Conservation (phyloP, 2,888 invertebrate genomes). For the Parnassius mnemosyne region DNA sequence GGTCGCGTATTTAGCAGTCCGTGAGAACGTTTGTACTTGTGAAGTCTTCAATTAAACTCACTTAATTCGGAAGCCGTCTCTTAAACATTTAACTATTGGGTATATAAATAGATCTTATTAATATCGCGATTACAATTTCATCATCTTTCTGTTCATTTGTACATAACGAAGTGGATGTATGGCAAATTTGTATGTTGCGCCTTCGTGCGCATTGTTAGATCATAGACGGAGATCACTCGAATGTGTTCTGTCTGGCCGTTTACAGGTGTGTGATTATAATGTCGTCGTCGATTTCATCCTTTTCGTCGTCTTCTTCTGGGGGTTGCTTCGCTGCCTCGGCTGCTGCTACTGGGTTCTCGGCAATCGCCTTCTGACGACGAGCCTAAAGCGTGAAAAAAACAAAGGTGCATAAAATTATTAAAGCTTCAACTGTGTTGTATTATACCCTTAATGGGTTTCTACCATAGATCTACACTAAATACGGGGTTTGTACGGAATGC, state of each 20-base stretch:
- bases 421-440: too few relatives aligned
- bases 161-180: slow-evolving; percentile 40
- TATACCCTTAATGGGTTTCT: too few relatives aligned
- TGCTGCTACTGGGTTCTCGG: slow-evolving; percentile 82
- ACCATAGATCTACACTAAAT: too few relatives aligned
- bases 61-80: slow-evolving; percentile 34
- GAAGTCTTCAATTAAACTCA: slow-evolving; percentile 43
- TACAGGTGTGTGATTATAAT: slow-evolving; percentile 92
- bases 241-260: slow-evolving; percentile 23
- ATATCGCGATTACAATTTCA: slow-evolving; percentile 47
- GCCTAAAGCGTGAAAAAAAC: slow-evolving; percentile 46
- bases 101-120: slow-evolving; percentile 58
- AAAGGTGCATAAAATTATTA: neutral
- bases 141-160: slow-evolving; percentile 33
- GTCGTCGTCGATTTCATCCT: slow-evolving; percentile 93
- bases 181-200: slow-evolving; percentile 34
- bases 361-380: slow-evolving; percentile 86
- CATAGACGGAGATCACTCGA: slow-evolving; percentile 12
- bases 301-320: slow-evolving; percentile 91
- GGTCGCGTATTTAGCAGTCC: slow-evolving; percentile 25
- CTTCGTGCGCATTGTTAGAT: slow-evolving; percentile 4
- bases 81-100: slow-evolving; percentile 49
- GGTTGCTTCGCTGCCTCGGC: slow-evolving; percentile 84
- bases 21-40: slow-evolving; percentile 52
- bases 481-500: too few relatives aligned